phyloP scores from a whole-genome alignment of 2,888 invertebrate species.

The Drosophila barbarae region DNA sequence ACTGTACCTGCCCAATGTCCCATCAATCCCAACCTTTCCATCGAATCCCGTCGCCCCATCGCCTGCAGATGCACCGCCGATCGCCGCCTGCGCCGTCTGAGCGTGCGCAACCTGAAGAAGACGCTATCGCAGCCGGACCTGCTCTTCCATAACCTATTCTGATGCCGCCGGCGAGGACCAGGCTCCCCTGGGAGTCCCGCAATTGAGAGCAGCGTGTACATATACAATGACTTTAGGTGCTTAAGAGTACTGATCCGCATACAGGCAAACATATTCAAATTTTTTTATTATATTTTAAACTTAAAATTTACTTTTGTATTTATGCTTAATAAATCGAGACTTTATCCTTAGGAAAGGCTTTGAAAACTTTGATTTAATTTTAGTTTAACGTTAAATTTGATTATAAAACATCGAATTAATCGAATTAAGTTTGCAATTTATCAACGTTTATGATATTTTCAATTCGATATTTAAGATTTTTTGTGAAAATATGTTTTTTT shows the following conservation, averaged over 20 bases:
- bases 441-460: neutral
- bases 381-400: neutral
- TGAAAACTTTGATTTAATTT: neutral
- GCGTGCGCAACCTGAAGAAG: constrained; percentile 72
- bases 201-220: constrained; percentile 19
- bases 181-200: neutral
- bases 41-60: constrained; percentile 11
- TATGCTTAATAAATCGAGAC: constrained; percentile 19
- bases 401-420: neutral
- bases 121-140: constrained; percentile 76
- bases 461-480: neutral
- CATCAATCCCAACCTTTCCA: neutral
- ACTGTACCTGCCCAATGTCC: constrained; percentile 20
- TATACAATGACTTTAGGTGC: constrained; percentile 20
- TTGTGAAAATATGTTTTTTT: neutral
- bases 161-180: constrained; percentile 12
- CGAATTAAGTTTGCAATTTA: neutral
- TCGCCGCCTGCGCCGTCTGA: constrained; percentile 66
- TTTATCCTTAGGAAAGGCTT: neutral
- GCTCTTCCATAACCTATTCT: constrained; percentile 74
- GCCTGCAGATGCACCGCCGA: constrained; percentile 71
- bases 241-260: constrained; percentile 10
- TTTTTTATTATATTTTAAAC: neutral
- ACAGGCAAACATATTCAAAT: constrained; percentile 5
- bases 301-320: constrained; percentile 2